Percentiles rank a stretch among this genome's conserved stretches.
phyloP scores from a whole-genome alignment of 1,140 invertebrate species.

The Scylla paramamosain region DNA sequence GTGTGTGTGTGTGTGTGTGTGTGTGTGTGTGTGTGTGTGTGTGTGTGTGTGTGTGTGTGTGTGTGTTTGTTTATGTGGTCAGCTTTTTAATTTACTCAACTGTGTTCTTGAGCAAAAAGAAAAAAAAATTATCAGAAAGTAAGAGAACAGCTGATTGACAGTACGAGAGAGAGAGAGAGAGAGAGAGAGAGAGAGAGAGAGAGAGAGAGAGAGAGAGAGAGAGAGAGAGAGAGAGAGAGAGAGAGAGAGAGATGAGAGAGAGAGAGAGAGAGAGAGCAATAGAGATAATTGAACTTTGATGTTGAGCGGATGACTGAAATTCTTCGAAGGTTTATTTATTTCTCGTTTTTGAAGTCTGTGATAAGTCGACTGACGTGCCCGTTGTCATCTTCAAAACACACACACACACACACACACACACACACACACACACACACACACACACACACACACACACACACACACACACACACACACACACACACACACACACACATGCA shows the following conservation, averaged over 20 bases:
- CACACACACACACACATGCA: too few relatives aligned
- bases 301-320: not conserved
- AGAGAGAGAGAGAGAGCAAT: not conserved
- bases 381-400: too few relatives aligned
- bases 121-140: not conserved
- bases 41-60: not conserved
- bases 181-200: slow-evolving; percentile 5
- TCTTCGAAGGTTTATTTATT: not conserved
- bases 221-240: not conserved
- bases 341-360: too few relatives aligned
- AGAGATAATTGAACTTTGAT: not conserved
- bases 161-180: not conserved
- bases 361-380: too few relatives aligned
- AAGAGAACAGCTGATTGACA: not conserved
- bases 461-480: too few relatives aligned
- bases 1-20: not conserved
- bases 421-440: too few relatives aligned
- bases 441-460: too few relatives aligned
- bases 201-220: slow-evolving; percentile 8
- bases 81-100: not conserved
- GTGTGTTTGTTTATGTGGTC: not conserved
- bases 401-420: too few relatives aligned
- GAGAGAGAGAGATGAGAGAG: too few relatives aligned
- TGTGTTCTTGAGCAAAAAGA: not conserved
- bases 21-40: not conserved